These are phyloP conservation scores for Sinonovacula constricta DNA, from an alignment of 1,140 invertebrate genomes.

Conservation along the genomic window DNA sequence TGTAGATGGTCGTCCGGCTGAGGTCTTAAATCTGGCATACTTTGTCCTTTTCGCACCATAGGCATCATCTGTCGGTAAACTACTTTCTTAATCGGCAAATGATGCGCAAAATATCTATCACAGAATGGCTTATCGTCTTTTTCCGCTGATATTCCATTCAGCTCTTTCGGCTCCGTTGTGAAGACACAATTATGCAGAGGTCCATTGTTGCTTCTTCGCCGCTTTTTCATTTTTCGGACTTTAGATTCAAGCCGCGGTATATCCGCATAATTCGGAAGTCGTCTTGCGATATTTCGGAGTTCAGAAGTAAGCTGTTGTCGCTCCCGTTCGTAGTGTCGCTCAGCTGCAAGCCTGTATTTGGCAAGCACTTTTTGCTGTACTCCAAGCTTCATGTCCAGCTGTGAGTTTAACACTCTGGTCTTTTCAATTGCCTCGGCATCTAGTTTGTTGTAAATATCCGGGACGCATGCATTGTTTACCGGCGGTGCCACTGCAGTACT, in stretches of 20 bases:
- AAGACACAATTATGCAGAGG: constrained; percentile 43
- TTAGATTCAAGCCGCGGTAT: constrained; percentile 55
- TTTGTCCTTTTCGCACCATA: constrained; percentile 20
- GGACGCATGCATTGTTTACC: constrained; percentile 68
- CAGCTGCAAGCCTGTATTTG: constrained; percentile 59
- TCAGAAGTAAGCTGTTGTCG: constrained; percentile 56
- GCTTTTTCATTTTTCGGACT: constrained; percentile 42
- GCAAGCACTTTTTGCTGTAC: constrained; percentile 63
- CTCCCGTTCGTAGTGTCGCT: constrained; percentile 53
- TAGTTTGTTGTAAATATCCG: constrained; percentile 69
- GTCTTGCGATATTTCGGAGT: constrained; percentile 55
- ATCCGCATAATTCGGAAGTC: constrained; percentile 60
- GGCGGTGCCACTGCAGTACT: constrained; percentile 55
- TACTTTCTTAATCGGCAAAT: constrained; percentile 64
- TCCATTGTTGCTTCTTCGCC: constrained; percentile 26
- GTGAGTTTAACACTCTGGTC: constrained; percentile 65
- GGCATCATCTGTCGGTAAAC: constrained; percentile 48
- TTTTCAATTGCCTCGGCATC: constrained; percentile 69
- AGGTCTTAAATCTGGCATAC: constrained; percentile 26
- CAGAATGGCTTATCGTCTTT: constrained; percentile 67
- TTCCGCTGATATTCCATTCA: constrained; percentile 57
- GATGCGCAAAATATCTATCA: constrained; percentile 65
- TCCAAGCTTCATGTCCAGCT: constrained; percentile 57
- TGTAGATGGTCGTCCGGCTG: background rate
- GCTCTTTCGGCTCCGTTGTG: constrained; percentile 53